Evolutionary conservation across 1,140 invertebrate genomes (phyloP).

Genomic region (Bombyx mandarina): DNA sequence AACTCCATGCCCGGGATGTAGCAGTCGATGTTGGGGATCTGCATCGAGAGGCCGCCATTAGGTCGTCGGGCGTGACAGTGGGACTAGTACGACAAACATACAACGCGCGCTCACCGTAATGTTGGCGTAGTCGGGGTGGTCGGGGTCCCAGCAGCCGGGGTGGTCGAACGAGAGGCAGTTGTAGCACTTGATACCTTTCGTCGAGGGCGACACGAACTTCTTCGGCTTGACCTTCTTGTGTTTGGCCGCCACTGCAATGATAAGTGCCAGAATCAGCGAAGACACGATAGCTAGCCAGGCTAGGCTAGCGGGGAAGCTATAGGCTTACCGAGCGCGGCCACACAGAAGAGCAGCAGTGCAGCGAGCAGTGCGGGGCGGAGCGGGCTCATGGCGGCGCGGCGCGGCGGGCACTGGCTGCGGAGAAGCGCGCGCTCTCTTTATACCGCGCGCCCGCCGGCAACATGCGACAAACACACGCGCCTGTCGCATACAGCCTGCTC

Average conservation of each 20-base stretch:
- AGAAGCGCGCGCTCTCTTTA: conserved; percentile 25
- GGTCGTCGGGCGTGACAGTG: too few relatives aligned
- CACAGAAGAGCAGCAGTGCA: conserved; percentile 20
- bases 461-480: not conserved
- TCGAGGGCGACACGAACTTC: conserved; percentile 45
- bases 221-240: conserved; percentile 53
- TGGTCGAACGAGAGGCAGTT: conserved; percentile 62
- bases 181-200: conserved; percentile 60
- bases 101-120: conserved; percentile 35
- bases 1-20: conserved; percentile 63
- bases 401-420: not conserved
- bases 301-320: not conserved
- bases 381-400: conserved; percentile 16
- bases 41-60: conserved; percentile 2
- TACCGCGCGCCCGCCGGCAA: conserved; percentile 12
- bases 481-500: not conserved
- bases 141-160: conserved; percentile 60
- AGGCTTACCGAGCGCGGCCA: conserved; percentile 29
- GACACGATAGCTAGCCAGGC: not conserved
- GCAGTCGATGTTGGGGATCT: conserved; percentile 62
- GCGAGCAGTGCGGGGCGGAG: conserved; percentile 28
- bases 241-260: conserved; percentile 27
- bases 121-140: conserved; percentile 56
- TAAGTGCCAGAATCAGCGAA: not conserved
- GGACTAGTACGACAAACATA: not conserved